These are phyloP conservation scores for Lophotriccus pileatus DNA, from an alignment of 2,797 vertebrate genomes.

Conservation along the genomic window DNA sequence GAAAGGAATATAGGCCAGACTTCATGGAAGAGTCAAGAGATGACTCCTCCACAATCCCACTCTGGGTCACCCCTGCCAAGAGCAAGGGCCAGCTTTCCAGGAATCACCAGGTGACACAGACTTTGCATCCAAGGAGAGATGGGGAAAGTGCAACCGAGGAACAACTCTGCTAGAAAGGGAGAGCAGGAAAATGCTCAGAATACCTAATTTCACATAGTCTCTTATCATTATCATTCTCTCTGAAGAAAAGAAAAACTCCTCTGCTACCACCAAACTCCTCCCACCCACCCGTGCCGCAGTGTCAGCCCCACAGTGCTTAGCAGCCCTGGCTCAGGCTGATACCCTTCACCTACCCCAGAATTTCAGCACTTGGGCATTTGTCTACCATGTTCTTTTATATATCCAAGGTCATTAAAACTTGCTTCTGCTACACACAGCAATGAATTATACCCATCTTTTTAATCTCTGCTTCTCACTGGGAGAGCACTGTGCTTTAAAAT, in stretches of 20 bases:
- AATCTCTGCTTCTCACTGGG: background rate
- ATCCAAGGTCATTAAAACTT: background rate
- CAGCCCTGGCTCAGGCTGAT: background rate
- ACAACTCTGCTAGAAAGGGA: background rate
- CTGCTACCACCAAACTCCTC: background rate
- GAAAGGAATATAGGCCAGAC: background rate
- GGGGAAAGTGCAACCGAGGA: background rate
- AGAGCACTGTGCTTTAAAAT: slow-evolving; percentile 15
- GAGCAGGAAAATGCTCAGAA: background rate
- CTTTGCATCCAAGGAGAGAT: background rate
- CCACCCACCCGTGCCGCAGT: too few species aligned
- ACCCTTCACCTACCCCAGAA: background rate
- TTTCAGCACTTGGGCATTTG: background rate
- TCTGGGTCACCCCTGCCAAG: background rate
- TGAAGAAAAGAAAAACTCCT: background rate
- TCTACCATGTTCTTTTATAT: background rate
- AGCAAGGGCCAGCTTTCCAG: background rate
- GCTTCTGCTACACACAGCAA: background rate
- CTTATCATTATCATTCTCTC: background rate
- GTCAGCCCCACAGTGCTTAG: background rate
- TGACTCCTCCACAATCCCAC: background rate
- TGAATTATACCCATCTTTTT: background rate
- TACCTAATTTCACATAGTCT: fast-evolving
- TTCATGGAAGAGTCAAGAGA: background rate
- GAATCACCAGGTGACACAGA: background rate